Base-by-base conservation (phyloP, 2,797 vertebrate genomes). In the Microctenopoma stevenorrisi region DNA sequence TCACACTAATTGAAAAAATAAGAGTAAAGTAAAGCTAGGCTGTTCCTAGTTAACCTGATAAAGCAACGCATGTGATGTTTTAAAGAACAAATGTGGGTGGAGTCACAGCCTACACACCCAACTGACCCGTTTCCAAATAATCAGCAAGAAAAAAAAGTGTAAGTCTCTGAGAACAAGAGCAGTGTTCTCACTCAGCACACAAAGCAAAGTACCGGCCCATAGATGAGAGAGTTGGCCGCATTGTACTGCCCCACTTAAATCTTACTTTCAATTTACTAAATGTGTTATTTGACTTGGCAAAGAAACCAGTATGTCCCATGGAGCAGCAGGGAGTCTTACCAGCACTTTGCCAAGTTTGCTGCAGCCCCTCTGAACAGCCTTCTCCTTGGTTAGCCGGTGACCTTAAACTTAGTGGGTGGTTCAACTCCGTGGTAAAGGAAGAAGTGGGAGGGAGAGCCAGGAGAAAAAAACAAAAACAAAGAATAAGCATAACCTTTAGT, bases 251-350 rank as follows among this genome's bases (percentile, higher is more conserved):
- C 94, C 94, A 96, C 95, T 97, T 96, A 96, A 96, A 96, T 96
- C 95, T 95, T 94, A 96, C 94, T 97, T 97, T 94, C 93, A 96
- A 96, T 96, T 96, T 94, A 95, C 95, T 95, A 95, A 96, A 96
- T 95, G 95, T 96, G 95, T 95, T 97, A 95, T 98, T 98, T 97
- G 95, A 96, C 95, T 97, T 97, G 95, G 95, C 95, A 96, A 95
- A 93, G 93, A 92, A 94, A 88, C 91, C 93, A 93, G 94, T 95
- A 93, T 96, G 95, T 95, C 95, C 95, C 95, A 93, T 90, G 93
- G 93, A 95, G 94, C 95, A 95, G 95, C 94, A 80, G 94, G 95
- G 94, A 94, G 94, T 94, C 94, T 95, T 93, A 95, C 95, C 94
- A 94, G 92, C 93, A 93, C 94, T 93, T 95, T 94, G 95, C 94